phyloP scores from a whole-genome alignment of 2,888 invertebrate species.

The Acleris sparsana region DNA sequence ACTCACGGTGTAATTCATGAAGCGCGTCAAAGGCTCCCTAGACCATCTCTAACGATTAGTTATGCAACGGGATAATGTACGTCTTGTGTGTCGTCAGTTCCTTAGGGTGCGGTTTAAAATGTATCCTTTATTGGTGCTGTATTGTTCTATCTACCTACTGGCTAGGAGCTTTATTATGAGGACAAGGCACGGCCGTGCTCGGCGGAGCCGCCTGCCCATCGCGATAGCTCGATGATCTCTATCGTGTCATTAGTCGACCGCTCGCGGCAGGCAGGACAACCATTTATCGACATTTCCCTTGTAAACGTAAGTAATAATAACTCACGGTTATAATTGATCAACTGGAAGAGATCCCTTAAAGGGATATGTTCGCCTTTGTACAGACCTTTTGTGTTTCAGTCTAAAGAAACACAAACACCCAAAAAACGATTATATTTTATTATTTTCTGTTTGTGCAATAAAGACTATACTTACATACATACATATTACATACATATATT shows the following conservation, averaged over 20 bases:
- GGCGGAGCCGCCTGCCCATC: conserved; percentile 51
- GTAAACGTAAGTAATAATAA: conserved; percentile 11
- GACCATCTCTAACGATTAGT: conserved; percentile 12
- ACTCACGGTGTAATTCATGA: conserved; percentile 14
- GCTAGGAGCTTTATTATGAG: conserved; percentile 5
- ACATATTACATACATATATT: too few species aligned
- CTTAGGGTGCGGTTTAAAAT: conserved; percentile 11
- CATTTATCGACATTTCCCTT: conserved; percentile 31
- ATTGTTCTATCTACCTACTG: not conserved
- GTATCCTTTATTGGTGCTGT: not conserved
- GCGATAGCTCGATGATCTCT: conserved; percentile 57
- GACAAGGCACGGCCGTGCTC: conserved; percentile 8
- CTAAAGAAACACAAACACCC: too few species aligned
- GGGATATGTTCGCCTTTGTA: too few species aligned
- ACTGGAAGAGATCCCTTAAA: too few species aligned
- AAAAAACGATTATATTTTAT: too few species aligned
- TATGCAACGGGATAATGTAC: conserved; percentile 9
- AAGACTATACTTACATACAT: too few species aligned
- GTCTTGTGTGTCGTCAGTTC: not conserved
- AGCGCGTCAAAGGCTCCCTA: conserved; percentile 9
- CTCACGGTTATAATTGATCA: too few species aligned
- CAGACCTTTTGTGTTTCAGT: too few species aligned
- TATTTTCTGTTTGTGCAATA: too few species aligned
- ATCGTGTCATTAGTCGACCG: conserved; percentile 43
- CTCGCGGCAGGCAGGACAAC: conserved; percentile 18